Conservation (phyloP, 2,888 invertebrate genomes). For the Orthosia cruda region DNA sequence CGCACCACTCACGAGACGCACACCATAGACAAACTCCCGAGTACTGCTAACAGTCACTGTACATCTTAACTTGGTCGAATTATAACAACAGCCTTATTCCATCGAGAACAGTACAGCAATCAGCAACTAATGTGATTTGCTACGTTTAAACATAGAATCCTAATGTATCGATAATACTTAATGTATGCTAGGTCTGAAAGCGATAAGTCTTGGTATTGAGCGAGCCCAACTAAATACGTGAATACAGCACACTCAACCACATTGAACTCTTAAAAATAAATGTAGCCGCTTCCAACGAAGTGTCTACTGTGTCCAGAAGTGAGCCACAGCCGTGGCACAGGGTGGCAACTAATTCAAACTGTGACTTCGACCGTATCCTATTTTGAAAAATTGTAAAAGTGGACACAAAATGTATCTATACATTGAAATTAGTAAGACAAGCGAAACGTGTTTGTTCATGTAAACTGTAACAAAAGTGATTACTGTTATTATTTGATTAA, state of each 20-base stretch:
- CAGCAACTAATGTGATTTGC: slow-evolving; percentile 87
- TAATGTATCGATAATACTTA: slow-evolving; percentile 88
- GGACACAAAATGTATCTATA: slow-evolving; percentile 67
- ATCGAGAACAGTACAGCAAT: slow-evolving; percentile 87
- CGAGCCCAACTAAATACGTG: slow-evolving; percentile 89
- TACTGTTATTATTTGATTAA: slow-evolving; percentile 82
- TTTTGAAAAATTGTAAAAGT: slow-evolving; percentile 64
- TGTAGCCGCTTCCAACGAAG: slow-evolving; percentile 56
- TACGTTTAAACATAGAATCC: slow-evolving; percentile 87
- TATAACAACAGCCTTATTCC: slow-evolving; percentile 86
- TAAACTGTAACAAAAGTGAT: slow-evolving; percentile 81
- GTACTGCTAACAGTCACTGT: slow-evolving; percentile 81
- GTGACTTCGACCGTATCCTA: slow-evolving; percentile 65
- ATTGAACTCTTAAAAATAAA: slow-evolving; percentile 76
- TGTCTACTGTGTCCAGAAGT: slow-evolving; percentile 68
- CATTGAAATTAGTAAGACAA: slow-evolving; percentile 77
- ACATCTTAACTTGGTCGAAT: slow-evolving; percentile 86
- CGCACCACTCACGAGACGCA: slow-evolving; percentile 89
- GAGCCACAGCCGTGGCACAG: slow-evolving; percentile 80
- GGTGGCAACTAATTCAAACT: slow-evolving; percentile 69
- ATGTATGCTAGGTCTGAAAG: slow-evolving; percentile 87
- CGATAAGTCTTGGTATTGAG: slow-evolving; percentile 91
- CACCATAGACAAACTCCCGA: slow-evolving; percentile 75
- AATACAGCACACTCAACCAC: slow-evolving; percentile 87
- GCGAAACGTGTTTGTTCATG: slow-evolving; percentile 87